phyloP scores from a whole-genome alignment of 2,113 vertebrate species.

The Urocitellus parryii region DNA sequence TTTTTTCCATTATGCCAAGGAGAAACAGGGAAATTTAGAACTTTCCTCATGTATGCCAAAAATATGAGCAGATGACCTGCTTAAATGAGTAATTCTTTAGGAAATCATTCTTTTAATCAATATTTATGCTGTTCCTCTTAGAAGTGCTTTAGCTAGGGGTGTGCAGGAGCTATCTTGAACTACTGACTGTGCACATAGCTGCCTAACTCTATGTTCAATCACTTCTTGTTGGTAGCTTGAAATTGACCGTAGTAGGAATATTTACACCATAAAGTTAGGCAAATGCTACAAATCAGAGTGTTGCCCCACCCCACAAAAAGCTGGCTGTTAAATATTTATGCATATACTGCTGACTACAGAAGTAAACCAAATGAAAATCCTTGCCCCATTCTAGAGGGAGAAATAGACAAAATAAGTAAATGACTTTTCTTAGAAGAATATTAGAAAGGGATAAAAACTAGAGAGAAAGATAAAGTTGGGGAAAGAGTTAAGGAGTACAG shows the following conservation, averaged over 20 bases:
- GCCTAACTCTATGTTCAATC: not conserved
- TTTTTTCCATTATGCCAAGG: not conserved
- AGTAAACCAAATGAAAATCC: constrained; percentile 28
- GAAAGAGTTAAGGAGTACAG: not conserved
- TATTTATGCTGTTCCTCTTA: not conserved
- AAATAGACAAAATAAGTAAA: not conserved
- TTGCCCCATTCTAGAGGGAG: not conserved
- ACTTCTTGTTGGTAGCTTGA: constrained; percentile 14
- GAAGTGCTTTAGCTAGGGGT: not conserved
- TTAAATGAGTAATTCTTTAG: not conserved
- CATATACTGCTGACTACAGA: not conserved
- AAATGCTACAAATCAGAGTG: not conserved
- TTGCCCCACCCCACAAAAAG: not conserved
- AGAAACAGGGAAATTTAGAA: not conserved
- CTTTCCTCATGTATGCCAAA: not conserved
- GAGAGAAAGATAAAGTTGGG: not conserved
- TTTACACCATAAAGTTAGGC: not conserved
- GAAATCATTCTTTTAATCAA: not conserved
- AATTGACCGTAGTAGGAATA: not conserved
- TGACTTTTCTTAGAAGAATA: not conserved
- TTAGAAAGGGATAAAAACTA: constrained; percentile 3
- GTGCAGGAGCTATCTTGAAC: not conserved
- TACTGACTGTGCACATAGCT: not conserved
- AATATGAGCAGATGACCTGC: not conserved
- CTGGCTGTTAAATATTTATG: not conserved